Conservation (phyloP, 92 coral and sea anemone species). For the Palythoa heliodiscus region DNA sequence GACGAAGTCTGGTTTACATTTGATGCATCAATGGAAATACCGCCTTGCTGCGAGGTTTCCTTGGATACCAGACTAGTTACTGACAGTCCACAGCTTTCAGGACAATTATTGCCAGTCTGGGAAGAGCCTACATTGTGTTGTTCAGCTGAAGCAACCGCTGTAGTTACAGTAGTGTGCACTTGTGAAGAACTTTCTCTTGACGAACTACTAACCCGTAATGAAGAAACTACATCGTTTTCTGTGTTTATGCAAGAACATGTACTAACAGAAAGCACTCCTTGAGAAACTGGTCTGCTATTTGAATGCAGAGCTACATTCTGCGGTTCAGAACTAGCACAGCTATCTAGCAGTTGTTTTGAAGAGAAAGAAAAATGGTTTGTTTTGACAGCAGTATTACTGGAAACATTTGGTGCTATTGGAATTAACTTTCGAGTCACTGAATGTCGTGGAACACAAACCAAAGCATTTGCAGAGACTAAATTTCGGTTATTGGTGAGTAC, state of each 20-base stretch:
- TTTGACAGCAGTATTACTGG: background rate
- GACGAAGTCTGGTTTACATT: background rate
- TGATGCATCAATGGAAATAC: background rate
- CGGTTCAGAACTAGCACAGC: background rate
- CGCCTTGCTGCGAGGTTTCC: background rate
- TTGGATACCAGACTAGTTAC: background rate
- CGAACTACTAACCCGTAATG: background rate
- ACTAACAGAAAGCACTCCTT: background rate
- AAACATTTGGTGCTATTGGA: conserved; percentile 19
- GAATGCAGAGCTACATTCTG: conserved; percentile 8
- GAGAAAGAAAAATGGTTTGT: background rate
- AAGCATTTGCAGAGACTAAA: background rate
- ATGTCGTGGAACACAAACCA: background rate
- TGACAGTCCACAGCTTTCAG: background rate
- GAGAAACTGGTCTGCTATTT: background rate
- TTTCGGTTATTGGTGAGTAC: background rate
- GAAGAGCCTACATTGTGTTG: background rate
- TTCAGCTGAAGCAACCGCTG: background rate
- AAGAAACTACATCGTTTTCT: background rate
- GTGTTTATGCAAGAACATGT: conserved; percentile 8
- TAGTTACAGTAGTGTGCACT: background rate
- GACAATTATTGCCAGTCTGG: background rate
- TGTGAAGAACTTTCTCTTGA: background rate
- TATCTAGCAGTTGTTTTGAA: background rate
- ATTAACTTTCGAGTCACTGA: conserved; percentile 14